These are phyloP conservation scores for Oreocharis arfaki DNA, from an alignment of 2,113 vertebrate genomes.

Conservation along the genomic window DNA sequence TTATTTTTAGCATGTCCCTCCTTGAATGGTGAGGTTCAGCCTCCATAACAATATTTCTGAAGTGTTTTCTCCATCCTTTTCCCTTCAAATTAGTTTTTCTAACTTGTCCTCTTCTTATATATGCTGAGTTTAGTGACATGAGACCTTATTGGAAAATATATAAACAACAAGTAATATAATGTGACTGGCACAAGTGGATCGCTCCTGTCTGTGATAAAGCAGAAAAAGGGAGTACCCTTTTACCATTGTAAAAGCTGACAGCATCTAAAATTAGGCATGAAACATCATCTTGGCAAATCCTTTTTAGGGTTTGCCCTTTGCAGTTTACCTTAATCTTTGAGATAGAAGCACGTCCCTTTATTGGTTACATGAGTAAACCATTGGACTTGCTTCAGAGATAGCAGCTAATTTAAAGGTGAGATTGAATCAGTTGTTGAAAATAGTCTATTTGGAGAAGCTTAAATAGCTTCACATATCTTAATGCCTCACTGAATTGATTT, in stretches of 20 bases:
- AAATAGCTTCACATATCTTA: neutral
- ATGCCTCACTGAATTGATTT: conserved; percentile 25
- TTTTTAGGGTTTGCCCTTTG: conserved; percentile 27
- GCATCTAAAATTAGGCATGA: conserved; percentile 65
- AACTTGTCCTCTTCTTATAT: neutral
- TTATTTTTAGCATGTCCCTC: neutral
- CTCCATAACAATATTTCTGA: neutral
- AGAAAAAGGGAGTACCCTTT: conserved; percentile 12
- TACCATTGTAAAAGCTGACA: conserved; percentile 34
- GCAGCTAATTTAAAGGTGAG: conserved; percentile 24
- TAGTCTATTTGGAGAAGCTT: conserved; percentile 11
- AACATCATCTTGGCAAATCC: neutral
- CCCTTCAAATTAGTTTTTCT: neutral
- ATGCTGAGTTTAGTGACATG: neutral
- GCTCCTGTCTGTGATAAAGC: conserved; percentile 20
- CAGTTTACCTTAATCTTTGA: conserved; percentile 16
- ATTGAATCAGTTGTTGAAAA: conserved; percentile 38
- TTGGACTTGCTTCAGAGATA: conserved; percentile 18
- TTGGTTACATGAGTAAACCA: neutral
- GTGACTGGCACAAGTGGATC: neutral
- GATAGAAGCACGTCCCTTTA: neutral
- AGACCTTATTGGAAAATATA: neutral
- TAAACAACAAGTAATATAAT: neutral
- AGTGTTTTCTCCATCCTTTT: neutral
- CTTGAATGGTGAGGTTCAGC: neutral